Base-by-base conservation (phyloP, 92 coral and sea anemone species). In the Pocillopora meandrina region DNA sequence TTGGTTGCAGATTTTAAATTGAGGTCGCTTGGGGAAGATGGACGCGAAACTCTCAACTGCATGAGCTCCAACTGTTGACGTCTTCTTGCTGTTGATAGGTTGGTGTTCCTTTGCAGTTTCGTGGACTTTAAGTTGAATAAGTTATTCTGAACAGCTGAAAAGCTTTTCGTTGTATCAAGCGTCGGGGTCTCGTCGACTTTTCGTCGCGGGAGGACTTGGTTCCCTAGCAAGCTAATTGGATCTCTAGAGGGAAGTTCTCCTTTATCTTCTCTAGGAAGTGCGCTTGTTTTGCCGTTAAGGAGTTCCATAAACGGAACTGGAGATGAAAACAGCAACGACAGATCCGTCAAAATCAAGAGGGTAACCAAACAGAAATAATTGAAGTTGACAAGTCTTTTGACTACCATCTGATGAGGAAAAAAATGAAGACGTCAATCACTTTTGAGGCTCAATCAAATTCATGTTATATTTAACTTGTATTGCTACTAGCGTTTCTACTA, bases 311-410 rank as follows among this genome's bases (percentile, higher is more conserved):
- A 2, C 15, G 79, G 80, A 49, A 83, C 52, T 5, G 86, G 79
- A 14, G 86, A 73, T 11, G 79, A 63, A 47, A 63, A 17, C 7
- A 63, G 47, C 65, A 26, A 58, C 36, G 68, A 77, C 9, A 70
- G 69, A 9, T 58, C 85, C 12, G 70, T 34, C 26, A 71, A 81
- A 35, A 81, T 59, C 56, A 81, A 47, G 47, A 81, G 14, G 15
- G 42, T 61, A 0, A 81, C 60, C n/a, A 81, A 80, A 33, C 75
- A 59, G 59, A 17, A 57, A 0, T 12, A 12, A 55, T 6, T 71
- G 60, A n/a, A 12, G 23, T 69, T 14, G 12, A n/a, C 19, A 13
- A 36, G 1, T 36, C 56, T 18, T 70, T 70, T 17, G 56, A 71
- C 61, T 18, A 36, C 75, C 85, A 81, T 81, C 61, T 71, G 23